Evolutionary conservation across 2,113 vertebrate genomes (phyloP).

Genomic region (Scolopax mira): DNA sequence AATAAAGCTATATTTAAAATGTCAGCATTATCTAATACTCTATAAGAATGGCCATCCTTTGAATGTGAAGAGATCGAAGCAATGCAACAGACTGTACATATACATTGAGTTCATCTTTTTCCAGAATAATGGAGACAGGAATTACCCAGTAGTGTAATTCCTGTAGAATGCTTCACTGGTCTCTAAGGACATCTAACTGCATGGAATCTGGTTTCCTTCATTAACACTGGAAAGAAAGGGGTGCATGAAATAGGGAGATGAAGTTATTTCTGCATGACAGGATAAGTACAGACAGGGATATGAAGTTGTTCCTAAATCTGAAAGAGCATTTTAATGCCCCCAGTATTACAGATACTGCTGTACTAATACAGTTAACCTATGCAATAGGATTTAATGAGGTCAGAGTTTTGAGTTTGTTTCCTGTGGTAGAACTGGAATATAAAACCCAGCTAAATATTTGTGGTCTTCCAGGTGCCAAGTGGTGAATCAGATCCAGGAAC

Average conservation of each 20-base stretch:
- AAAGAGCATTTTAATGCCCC: constrained; percentile 47
- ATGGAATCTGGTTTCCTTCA: not conserved
- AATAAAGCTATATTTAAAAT: not conserved
- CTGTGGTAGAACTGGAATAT: not conserved
- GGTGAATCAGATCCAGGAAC: not conserved
- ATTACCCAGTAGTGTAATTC: not conserved
- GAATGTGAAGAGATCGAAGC: not conserved
- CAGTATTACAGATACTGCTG: not conserved
- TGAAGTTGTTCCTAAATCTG: not conserved
- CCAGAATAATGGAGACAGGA: not conserved
- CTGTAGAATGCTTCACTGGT: not conserved
- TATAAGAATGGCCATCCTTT: not conserved
- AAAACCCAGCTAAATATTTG: not conserved
- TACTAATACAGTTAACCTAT: constrained; percentile 33
- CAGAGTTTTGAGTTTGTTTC: constrained; percentile 8
- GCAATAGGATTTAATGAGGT: constrained; percentile 25
- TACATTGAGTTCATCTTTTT: not conserved
- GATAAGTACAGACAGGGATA: not conserved
- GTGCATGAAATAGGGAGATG: not conserved
- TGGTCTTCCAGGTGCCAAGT: not conserved
- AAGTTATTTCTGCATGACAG: not conserved
- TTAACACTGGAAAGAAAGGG: not conserved
- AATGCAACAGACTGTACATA: not conserved
- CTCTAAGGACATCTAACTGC: not conserved
- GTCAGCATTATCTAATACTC: not conserved